Conservation (phyloP, 2,797 vertebrate species). For the Karalla daura region DNA sequence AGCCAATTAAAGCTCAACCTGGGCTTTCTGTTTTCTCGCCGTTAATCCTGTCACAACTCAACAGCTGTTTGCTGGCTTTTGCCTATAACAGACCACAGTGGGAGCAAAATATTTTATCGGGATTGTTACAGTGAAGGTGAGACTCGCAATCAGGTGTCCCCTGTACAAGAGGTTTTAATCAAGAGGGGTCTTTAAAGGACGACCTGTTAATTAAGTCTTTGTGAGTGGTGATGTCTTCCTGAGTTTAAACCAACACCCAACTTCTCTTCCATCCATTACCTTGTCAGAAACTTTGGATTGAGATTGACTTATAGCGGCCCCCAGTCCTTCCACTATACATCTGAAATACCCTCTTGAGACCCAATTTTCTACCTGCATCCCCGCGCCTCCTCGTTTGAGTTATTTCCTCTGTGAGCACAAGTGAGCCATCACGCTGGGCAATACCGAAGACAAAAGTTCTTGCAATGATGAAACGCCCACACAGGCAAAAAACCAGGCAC, state of each 20-base stretch:
- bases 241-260: slow-evolving; percentile 14
- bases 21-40: slow-evolving; percentile 13
- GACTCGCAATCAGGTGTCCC: neutral
- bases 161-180: neutral
- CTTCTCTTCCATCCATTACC: slow-evolving; percentile 43
- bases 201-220: slow-evolving; percentile 1
- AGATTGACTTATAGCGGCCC: slow-evolving; percentile 59
- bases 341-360: slow-evolving; percentile 64
- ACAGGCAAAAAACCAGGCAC: slow-evolving; percentile 30
- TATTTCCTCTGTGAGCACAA: slow-evolving; percentile 56
- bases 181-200: neutral
- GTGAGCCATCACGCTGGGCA: slow-evolving; percentile 49
- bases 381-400: slow-evolving; percentile 43
- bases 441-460: slow-evolving; percentile 44
- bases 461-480: slow-evolving; percentile 49
- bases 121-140: slow-evolving; percentile 16
- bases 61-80: slow-evolving; percentile 20
- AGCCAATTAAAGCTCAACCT: slow-evolving; percentile 40
- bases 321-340: slow-evolving; percentile 42
- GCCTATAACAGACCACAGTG: slow-evolving; percentile 12
- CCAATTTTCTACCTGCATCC: slow-evolving; percentile 55
- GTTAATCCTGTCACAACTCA: slow-evolving; percentile 29
- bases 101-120: neutral
- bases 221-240: slow-evolving; percentile 3
- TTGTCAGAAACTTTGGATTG: slow-evolving; percentile 67